Base-by-base conservation (phyloP, 1,140 invertebrate species). In the Orchesella cincta region DNA sequence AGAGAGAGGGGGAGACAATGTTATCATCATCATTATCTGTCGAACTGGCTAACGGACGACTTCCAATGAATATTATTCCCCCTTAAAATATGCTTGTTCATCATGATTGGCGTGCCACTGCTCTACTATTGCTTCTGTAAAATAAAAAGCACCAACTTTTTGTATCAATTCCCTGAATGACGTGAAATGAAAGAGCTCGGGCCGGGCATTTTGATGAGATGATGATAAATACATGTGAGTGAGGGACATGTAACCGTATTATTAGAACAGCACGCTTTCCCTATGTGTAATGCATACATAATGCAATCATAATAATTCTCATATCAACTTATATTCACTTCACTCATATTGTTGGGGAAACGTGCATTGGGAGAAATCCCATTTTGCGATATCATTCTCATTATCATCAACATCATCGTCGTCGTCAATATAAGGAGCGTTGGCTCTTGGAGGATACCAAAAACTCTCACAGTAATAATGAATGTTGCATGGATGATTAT, bases 1-100 rank as follows among this genome's bases (percentile, higher is more conserved):
- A n/a, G n/a, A n/a, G n/a, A n/a, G n/a, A n/a, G n/a, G n/a, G 26
- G 33, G 33, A 67, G 28, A 67, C 62, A 67, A 67, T 67, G 62
- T 67, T 67, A 67, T 67, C 62, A 67, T 31, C 62, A 67, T 67
- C 31, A 46, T 46, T n/a, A 31, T 31, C 62, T 31, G 62, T 14
- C 62, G 33, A 67, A 29, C 62, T 29, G 3, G 14, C 54, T 26
- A 57, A 14, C 14, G 52, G 52, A 57, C 52, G 23, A 57, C 52
- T 67, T n/a, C 26, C 31, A 67, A 5, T 31, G 62, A 67, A 57
- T 3, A 57, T n/a, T 16, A 57, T 26, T 57, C 54, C 23, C 3
- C 3, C 14, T 57, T 26, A 26, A 14, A 23, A 57, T 14, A 46
- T 46, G 39, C 39, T 46, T 46, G 39, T 8, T 46, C 8, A n/a